Evolutionary conservation across 2,113 vertebrate genomes (phyloP), one percentile per base, ranked within the genome.

Genomic region (Vulpes lagopus): DNA sequence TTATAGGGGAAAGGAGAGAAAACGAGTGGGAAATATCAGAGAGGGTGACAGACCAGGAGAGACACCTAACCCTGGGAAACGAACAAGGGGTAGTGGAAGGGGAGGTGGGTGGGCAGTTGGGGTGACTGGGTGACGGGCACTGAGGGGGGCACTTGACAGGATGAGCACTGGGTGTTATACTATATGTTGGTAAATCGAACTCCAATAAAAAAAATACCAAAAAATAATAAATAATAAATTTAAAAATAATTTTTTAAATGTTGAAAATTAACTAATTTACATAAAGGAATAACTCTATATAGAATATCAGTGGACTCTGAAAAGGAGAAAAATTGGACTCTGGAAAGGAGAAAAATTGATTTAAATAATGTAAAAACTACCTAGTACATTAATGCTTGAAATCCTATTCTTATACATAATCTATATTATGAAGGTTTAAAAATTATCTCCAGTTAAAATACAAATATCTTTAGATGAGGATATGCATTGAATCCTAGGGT

Each of bases 251-350:
- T 43, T 43, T 43, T 43, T 7, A 67, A 67, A 67, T 16, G 22
- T 32, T 79, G 69, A 76, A 95, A 97, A 69, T 78, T 53, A 84
- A 82, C 51, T 65, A 64, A 92, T 92, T 86, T 91, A 59, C 17
- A 19, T 27, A 89, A 81, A 84, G 20, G 53, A 23, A 92, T 23
- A 89, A 94, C 10, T 92, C 87, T 53, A 15, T 67, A 51, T 82
- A 76, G 35, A 17, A 51, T 64, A 74, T 76, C 19, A 3, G 30
- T 69, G 91, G 62, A 43, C 27, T 89, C 49, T 30, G 6, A 11
- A 91, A 90, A 81, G 59, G 38, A 94, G 19, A 94, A 81, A 94
- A 84, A 51, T 1, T 60, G 4, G 43, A 15, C 53, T 95, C 53
- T 81, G 22, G 15, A 91, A 90, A 81, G 53, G 38, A 94, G 19